These are phyloP conservation scores for Lutraria lutraria DNA, from an alignment of 2,888 invertebrate genomes.

Conservation along the genomic window DNA sequence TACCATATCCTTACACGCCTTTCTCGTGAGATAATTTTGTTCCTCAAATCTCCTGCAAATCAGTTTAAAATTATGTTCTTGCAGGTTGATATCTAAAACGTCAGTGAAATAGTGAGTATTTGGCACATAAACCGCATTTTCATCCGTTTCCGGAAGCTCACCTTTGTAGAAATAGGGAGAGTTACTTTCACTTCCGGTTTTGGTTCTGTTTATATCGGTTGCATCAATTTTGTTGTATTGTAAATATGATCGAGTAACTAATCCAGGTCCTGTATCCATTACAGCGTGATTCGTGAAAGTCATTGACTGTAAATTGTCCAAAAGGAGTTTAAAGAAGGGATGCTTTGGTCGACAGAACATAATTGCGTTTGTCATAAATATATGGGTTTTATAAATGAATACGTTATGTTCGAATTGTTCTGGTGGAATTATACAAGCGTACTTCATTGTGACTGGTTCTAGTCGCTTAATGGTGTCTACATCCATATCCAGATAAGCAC, in stretches of 20 bases:
- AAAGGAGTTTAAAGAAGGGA: slow-evolving; percentile 9
- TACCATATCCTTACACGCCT: not conserved
- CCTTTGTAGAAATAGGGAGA: slow-evolving; percentile 56
- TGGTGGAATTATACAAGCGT: slow-evolving; percentile 75
- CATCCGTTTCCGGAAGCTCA: slow-evolving; percentile 37
- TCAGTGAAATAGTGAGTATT: slow-evolving; percentile 52
- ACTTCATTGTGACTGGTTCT: slow-evolving; percentile 69
- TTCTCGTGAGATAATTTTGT: not conserved
- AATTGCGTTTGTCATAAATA: slow-evolving; percentile 22
- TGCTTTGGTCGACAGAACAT: slow-evolving; percentile 33
- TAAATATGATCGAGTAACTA: slow-evolving; percentile 63
- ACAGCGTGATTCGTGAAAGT: slow-evolving; percentile 7
- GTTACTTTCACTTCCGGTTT: slow-evolving; percentile 26
- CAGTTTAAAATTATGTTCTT: not conserved
- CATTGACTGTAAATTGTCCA: not conserved
- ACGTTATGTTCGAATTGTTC: slow-evolving; percentile 77
- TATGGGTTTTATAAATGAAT: slow-evolving; percentile 45
- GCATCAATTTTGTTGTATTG: slow-evolving; percentile 38
- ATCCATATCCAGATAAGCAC: slow-evolving; percentile 82
- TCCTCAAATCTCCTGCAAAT: not conserved
- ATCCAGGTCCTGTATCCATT: slow-evolving; percentile 72
- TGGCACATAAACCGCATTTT: slow-evolving; percentile 55
- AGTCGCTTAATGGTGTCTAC: slow-evolving; percentile 77
- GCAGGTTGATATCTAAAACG: not conserved
- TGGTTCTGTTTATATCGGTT: not conserved